Conservation (phyloP, 2,888 invertebrate species). For the Ennomos erosarius region DNA sequence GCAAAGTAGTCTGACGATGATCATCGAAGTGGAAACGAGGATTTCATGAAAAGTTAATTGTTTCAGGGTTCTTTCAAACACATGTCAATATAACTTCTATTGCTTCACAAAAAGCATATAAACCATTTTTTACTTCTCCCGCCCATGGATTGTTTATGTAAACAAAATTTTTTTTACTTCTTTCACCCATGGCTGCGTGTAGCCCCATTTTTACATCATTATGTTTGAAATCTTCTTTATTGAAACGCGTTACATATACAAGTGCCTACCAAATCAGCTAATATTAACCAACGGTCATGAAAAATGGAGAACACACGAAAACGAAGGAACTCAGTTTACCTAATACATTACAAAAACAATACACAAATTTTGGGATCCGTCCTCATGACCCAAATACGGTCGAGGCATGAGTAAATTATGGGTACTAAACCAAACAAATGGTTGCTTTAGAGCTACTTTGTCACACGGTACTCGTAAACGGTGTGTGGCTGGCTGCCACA, state of each 20-base stretch:
- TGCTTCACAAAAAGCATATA: no score
- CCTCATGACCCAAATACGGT: constrained; percentile 53
- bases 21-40: no score
- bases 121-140: no score
- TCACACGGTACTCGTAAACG: constrained; percentile 62
- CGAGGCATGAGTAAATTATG: constrained; percentile 60
- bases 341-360: constrained; percentile 22
- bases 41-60: no score
- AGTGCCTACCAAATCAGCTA: no score
- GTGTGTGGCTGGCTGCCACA: constrained; percentile 30
- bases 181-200: no score
- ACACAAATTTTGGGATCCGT: constrained; percentile 30
- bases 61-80: no score
- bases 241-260: neutral
- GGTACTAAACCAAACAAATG: constrained; percentile 67
- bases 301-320: constrained; percentile 1
- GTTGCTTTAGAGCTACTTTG: constrained; percentile 62
- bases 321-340: constrained; percentile 11
- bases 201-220: no score
- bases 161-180: no score
- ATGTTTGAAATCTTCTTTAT: neutral
- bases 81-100: no score
- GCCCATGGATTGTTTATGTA: no score
- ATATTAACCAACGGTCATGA: neutral
- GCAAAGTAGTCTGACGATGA: no score